Percentiles rank a stretch among this genome's conserved stretches.
phyloP scores from a whole-genome alignment of 23 tunicate species.

The Halocynthia aurantium region DNA sequence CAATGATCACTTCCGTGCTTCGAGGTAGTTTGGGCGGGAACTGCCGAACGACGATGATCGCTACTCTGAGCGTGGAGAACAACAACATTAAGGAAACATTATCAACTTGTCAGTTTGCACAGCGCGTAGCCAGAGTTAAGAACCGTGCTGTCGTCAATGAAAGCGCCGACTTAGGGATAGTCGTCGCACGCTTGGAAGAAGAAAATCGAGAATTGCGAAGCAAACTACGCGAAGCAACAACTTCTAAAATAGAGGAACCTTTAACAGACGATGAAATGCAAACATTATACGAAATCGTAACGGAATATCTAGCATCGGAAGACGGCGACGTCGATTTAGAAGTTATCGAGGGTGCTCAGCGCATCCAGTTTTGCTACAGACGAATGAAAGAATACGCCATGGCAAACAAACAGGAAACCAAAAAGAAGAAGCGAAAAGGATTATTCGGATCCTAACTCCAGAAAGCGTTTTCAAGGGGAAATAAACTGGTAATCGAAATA shows the following conservation, averaged over 20 bases:
- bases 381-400: conserved; percentile 24
- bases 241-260: conserved; percentile 14
- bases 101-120: conserved; percentile 93
- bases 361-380: conserved; percentile 36
- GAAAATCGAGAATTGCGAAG: conserved; percentile 35
- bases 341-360: conserved; percentile 26
- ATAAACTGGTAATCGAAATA: no score
- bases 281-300: not conserved
- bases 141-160: conserved; percentile 69
- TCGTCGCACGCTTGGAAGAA: conserved; percentile 51
- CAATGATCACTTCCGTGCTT: conserved; percentile 76
- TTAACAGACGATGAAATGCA: conserved; percentile 17
- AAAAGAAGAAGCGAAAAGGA: conserved; percentile 6
- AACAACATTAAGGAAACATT: conserved; percentile 74
- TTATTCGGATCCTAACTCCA: not conserved
- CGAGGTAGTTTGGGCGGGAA: conserved; percentile 93
- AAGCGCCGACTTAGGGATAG: conserved; percentile 44
- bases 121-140: conserved; percentile 65
- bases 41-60: conserved; percentile 79
- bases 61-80: conserved; percentile 69
- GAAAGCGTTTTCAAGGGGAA: no score
- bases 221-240: conserved; percentile 17
- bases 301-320: conserved; percentile 28
- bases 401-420: not conserved
- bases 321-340: conserved; percentile 25